Conservation (phyloP, 23 tunicate species). For the Diplosoma virens region DNA sequence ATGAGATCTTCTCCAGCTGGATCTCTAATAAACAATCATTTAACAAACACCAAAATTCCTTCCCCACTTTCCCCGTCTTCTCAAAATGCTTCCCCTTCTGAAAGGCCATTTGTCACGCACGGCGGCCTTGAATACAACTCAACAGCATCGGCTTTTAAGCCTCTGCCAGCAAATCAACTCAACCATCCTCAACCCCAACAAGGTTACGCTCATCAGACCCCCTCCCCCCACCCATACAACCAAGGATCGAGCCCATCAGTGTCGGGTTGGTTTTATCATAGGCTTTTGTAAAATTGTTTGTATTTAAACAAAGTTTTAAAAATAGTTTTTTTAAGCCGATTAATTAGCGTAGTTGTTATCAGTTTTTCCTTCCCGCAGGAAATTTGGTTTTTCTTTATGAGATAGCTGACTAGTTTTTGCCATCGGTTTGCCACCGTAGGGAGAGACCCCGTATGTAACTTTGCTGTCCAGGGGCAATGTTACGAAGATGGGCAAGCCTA, state of each 20-base stretch:
- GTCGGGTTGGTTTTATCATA: not conserved
- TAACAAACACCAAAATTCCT: not conserved
- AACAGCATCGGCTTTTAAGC: slow-evolving; percentile 46
- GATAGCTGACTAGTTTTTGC: no score
- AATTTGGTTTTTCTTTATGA: no score
- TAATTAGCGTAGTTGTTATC: no score
- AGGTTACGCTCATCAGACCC: slow-evolving; percentile 15
- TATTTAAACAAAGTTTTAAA: no score
- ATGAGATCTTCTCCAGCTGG: not conserved
- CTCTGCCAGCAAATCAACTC: slow-evolving; percentile 16
- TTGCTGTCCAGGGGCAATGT: no score
- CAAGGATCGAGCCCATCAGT: slow-evolving; percentile 41
- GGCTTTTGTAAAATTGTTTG: no score
- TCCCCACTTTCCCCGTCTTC: slow-evolving; percentile 9
- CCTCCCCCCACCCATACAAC: slow-evolving; percentile 24
- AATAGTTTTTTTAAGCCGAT: no score
- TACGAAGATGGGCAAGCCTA: no score
- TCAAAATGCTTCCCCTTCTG: slow-evolving; percentile 11
- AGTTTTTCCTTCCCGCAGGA: not conserved
- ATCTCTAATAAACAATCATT: not conserved
- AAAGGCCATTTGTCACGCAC: not conserved
- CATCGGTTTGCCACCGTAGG: no score
- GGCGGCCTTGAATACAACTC: slow-evolving; percentile 36
- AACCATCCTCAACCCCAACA: slow-evolving; percentile 9
- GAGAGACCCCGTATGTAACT: no score